Evolutionary conservation across 2,888 invertebrate species (phyloP).

Genomic region (Choreutis nemorana): DNA sequence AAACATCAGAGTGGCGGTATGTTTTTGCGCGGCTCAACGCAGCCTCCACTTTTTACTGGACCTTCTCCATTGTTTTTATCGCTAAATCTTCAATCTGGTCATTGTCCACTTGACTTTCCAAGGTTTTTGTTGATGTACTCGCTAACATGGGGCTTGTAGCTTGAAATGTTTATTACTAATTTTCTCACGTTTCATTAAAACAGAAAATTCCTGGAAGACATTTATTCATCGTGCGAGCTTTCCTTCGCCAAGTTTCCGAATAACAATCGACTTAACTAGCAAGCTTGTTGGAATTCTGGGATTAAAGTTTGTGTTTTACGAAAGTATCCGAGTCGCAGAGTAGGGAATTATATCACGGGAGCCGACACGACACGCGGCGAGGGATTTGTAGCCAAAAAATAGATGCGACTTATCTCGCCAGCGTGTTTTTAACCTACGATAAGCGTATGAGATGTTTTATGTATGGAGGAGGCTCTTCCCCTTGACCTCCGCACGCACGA

Average conservation of each 20-base stretch:
- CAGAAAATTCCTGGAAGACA: too few species aligned
- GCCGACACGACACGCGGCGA: slow-evolving; percentile 38
- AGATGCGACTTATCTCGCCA: slow-evolving; percentile 51
- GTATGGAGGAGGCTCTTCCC: slow-evolving; percentile 20
- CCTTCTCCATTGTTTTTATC: slow-evolving; percentile 25
- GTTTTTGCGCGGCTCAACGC: slow-evolving; percentile 32
- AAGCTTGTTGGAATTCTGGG: slow-evolving; percentile 56
- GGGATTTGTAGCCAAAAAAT: slow-evolving; percentile 58
- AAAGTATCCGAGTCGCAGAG: too few species aligned
- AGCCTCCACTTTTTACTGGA: slow-evolving; percentile 31
- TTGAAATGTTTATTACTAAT: too few species aligned
- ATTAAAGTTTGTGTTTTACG: too few species aligned
- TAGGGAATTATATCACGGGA: slow-evolving; percentile 49
- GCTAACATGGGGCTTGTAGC: too few species aligned
- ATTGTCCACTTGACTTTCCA: too few species aligned
- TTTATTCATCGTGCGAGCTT: too few species aligned
- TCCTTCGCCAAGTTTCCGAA: too few species aligned
- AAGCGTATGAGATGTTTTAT: slow-evolving; percentile 45
- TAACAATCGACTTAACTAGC: too few species aligned
- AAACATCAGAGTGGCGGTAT: slow-evolving; percentile 38
- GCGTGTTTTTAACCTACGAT: slow-evolving; percentile 31
- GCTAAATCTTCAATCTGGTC: slow-evolving; percentile 16
- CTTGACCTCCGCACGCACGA: slow-evolving; percentile 7
- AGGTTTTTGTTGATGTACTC: too few species aligned
- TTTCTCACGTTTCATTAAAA: too few species aligned